Conservation (phyloP, 2,888 invertebrate genomes). For the Melinaea marsaeus region DNA sequence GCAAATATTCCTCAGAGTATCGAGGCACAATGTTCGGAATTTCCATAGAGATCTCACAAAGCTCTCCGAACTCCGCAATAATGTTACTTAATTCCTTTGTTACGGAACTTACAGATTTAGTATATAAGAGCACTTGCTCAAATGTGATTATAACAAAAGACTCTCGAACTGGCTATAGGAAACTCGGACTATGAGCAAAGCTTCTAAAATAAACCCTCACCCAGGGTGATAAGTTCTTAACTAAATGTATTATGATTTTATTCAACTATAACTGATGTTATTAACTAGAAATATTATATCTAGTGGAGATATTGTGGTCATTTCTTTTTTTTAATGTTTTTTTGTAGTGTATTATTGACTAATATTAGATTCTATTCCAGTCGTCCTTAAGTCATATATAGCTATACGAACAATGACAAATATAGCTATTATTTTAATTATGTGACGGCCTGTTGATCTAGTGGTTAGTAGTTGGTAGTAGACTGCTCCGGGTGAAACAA, state of each 20-base stretch:
- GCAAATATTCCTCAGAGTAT: constrained; percentile 11
- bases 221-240: neutral
- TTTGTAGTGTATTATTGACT: too few relatives aligned
- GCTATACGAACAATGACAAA: too few relatives aligned
- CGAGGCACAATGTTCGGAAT: constrained; percentile 15
- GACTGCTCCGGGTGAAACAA: too few relatives aligned
- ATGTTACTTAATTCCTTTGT: constrained; percentile 27
- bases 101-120: constrained; percentile 12
- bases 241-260: neutral
- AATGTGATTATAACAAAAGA: constrained; percentile 11
- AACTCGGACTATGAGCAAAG: neutral
- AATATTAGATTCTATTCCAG: too few relatives aligned
- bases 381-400: too few relatives aligned
- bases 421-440: too few relatives aligned
- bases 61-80: constrained; percentile 25
- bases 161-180: neutral
- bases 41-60: constrained; percentile 15
- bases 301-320: too few relatives aligned
- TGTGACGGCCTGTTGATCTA: too few relatives aligned
- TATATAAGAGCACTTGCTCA: neutral
- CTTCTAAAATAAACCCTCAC: neutral
- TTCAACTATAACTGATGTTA: too few relatives aligned
- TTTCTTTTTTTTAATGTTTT: too few relatives aligned
- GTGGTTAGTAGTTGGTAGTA: too few relatives aligned
- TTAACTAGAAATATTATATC: too few relatives aligned